phyloP scores from a whole-genome alignment of 2,113 vertebrate genomes.

The Todiramphus saurophagus region DNA sequence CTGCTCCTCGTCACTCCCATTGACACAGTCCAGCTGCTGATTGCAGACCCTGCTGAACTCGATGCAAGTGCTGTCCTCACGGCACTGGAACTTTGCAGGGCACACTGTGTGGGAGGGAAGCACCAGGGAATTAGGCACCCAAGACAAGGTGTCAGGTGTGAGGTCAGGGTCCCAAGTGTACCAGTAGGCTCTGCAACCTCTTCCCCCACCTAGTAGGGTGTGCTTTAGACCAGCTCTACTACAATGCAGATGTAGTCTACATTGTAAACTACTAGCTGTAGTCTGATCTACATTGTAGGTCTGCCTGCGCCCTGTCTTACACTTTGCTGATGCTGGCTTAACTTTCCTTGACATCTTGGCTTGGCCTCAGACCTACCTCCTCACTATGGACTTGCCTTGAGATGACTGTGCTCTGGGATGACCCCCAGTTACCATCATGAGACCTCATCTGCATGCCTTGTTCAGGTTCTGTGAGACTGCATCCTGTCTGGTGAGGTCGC shows the following conservation, averaged over 20 bases:
- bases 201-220: background rate
- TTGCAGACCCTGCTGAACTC: conserved; percentile 86
- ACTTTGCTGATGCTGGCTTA: background rate
- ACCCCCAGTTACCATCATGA: background rate
- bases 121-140: background rate
- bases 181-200: background rate
- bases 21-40: conserved; percentile 80
- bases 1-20: conserved; percentile 83
- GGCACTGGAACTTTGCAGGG: conserved; percentile 86
- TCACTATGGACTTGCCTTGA: background rate
- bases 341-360: background rate
- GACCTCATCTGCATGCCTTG: background rate
- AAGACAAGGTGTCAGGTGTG: background rate
- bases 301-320: background rate
- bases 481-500: background rate
- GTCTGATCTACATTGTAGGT: background rate
- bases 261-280: too few species aligned
- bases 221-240: background rate
- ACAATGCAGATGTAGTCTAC: background rate
- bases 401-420: background rate
- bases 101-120: conserved; percentile 77
- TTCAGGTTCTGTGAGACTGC: background rate
- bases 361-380: background rate
- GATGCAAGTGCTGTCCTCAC: conserved; percentile 85
- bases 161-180: background rate